phyloP scores from a whole-genome alignment of 2,113 vertebrate genomes.

The Nanger granti region DNA sequence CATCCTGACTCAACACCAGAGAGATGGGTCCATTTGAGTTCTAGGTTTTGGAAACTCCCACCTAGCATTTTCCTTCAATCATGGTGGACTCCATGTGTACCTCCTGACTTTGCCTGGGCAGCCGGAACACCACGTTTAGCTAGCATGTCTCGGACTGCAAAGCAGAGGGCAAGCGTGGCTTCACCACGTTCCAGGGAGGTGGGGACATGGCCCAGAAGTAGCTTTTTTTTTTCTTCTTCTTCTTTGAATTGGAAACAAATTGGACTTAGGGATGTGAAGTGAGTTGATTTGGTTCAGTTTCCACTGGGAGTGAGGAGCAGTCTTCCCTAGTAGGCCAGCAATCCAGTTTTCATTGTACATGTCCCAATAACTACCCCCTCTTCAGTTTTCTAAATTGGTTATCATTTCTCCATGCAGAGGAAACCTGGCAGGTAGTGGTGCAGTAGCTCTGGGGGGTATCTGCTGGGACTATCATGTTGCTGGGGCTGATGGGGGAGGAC shows the following conservation, averaged over 20 bases:
- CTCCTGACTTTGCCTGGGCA: background rate
- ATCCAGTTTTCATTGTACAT: background rate
- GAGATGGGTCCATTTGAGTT: no score
- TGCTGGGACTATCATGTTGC: background rate
- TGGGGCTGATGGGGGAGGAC: background rate
- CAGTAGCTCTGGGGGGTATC: background rate
- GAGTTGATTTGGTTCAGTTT: background rate
- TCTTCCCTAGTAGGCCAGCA: background rate
- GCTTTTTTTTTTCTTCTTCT: background rate
- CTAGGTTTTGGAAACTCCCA: background rate
- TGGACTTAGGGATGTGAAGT: background rate
- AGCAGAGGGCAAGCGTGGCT: background rate
- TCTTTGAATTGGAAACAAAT: background rate
- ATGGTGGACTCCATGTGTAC: background rate
- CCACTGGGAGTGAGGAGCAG: background rate
- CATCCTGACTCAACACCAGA: background rate
- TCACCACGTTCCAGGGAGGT: background rate
- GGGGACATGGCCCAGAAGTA: background rate
- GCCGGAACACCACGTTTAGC: background rate
- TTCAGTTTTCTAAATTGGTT: background rate
- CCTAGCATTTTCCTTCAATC: background rate
- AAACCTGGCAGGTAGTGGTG: background rate
- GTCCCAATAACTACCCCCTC: background rate
- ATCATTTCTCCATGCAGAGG: background rate
- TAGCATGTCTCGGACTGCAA: background rate